phyloP scores from a whole-genome alignment of 2,113 vertebrate genomes.

The Hoplias malabaricus region DNA sequence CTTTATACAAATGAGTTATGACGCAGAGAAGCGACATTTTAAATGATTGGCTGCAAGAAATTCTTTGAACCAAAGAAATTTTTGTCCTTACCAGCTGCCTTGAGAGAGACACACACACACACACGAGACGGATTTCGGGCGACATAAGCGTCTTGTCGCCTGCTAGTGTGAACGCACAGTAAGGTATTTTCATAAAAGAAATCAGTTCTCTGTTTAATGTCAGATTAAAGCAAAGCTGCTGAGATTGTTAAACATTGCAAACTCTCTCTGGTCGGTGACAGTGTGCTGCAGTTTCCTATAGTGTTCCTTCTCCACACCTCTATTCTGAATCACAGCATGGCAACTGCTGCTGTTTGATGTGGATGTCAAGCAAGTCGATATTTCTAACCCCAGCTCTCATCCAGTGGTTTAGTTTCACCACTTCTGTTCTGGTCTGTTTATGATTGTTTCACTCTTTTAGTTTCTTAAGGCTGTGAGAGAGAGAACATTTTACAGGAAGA shows the following conservation, averaged over 20 bases:
- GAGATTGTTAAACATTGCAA: conserved; percentile 79
- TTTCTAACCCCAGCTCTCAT: conserved; percentile 92
- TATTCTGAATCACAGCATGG: conserved; percentile 73
- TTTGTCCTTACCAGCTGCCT: no score
- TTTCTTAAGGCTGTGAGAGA: conserved; percentile 77
- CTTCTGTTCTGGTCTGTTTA: conserved; percentile 64
- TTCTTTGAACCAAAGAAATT: no score
- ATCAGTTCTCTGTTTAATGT: neutral
- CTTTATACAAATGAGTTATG: no score
- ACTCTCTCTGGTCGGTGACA: conserved; percentile 70
- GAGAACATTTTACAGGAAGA: conserved; percentile 97
- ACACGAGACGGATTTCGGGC: no score
- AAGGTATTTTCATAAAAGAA: neutral
- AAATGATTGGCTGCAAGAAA: no score
- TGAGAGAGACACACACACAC: no score
- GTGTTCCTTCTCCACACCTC: conserved; percentile 62
- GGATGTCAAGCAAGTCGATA: conserved; percentile 97
- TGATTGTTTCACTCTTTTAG: conserved; percentile 72
- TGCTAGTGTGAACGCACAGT: no score
- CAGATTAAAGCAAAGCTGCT: conserved; percentile 60
- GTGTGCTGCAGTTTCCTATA: conserved; percentile 64
- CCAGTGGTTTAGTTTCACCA: conserved; percentile 81
- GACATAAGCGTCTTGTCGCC: no score
- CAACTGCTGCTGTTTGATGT: conserved; percentile 75
- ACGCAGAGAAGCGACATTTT: no score